Base-by-base conservation (phyloP, 1,140 invertebrate genomes). In the Zaprionus camerounensis region DNA sequence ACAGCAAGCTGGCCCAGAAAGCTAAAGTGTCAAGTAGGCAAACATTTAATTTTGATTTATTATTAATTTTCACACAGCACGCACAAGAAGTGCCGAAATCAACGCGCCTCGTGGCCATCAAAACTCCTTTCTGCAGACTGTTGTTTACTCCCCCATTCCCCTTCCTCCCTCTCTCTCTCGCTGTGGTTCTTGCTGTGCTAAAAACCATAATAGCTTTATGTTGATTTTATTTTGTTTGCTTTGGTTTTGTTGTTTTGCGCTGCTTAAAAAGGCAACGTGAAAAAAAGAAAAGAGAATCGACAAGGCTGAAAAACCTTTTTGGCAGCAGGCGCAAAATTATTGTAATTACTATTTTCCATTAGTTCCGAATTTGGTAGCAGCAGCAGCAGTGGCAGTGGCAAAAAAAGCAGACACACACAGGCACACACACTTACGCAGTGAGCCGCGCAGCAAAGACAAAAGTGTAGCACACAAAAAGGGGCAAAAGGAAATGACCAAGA, bases 11-110 rank as follows among this genome's bases (percentile, higher is more conserved):
- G 44, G 31, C 15, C 24, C 17, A 70, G 65, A 65, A 78, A 87
- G 72, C 82, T 65, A 74, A 88, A 88, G 84, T 88, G 84, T 88
- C 84, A 82, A 88, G 82, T 81, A 90, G 82, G 81, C 85, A 80
- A 90, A 79, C 79, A 88, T 88, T 90, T 84, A 90, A 88, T 90
- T 85, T 88, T 90, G 86, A 88, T 90, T 90, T 88, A 85, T 85
- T 90, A 87, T 88, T 81, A 83, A 87, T 88, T 81, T 88, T 64
- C 84, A 83, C 78, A 72, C 80, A 76, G 81, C 80, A 78, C 71
- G 57, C 59, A 71, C 70, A 51, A 51, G 77, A 61, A 7, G 17
- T 12, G 38, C 38, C 38, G 74, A 67, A 59, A 58, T 26, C 66
- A 24, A 20, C 36, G 51, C 15, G 31, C 38, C 36, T 15, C 36